phyloP scores from a whole-genome alignment of 2,113 vertebrate genomes.

The Ictalurus furcatus region DNA sequence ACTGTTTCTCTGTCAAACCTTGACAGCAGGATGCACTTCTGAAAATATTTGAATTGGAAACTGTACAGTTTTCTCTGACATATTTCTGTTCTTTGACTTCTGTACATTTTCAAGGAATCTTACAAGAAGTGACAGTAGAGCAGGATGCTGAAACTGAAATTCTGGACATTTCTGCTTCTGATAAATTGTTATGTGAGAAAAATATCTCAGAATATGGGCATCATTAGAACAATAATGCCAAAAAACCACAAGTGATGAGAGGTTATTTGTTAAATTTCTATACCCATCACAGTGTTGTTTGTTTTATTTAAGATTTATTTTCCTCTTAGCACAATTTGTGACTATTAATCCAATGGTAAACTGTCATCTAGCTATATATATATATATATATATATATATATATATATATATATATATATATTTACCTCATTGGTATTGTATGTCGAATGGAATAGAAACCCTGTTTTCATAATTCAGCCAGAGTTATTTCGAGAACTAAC shows the following conservation, averaged over 20 bases:
- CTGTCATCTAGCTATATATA: not conserved
- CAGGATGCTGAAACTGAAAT: not conserved
- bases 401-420: not conserved
- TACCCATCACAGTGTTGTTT: not conserved
- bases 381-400: no score
- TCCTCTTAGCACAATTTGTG: not conserved
- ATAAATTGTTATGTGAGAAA: not conserved
- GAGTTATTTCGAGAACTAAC: not conserved
- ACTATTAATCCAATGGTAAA: not conserved
- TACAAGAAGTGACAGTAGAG: not conserved
- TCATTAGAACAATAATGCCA: not conserved
- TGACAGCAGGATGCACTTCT: not conserved
- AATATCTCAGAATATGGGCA: not conserved
- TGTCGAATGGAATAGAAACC: not conserved
- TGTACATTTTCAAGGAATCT: not conserved
- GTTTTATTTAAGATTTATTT: not conserved
- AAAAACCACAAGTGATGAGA: not conserved
- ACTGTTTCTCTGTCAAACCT: not conserved
- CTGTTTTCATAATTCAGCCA: not conserved
- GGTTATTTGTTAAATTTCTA: not conserved
- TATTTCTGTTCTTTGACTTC: not conserved
- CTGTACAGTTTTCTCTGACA: not conserved
- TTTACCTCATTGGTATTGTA: not conserved
- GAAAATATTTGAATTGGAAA: not conserved
- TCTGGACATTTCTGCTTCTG: not conserved